Evolutionary conservation across 2,888 invertebrate genomes (phyloP), one percentile per base, ranked within the genome.

Genomic region (Papilio gigon): DNA sequence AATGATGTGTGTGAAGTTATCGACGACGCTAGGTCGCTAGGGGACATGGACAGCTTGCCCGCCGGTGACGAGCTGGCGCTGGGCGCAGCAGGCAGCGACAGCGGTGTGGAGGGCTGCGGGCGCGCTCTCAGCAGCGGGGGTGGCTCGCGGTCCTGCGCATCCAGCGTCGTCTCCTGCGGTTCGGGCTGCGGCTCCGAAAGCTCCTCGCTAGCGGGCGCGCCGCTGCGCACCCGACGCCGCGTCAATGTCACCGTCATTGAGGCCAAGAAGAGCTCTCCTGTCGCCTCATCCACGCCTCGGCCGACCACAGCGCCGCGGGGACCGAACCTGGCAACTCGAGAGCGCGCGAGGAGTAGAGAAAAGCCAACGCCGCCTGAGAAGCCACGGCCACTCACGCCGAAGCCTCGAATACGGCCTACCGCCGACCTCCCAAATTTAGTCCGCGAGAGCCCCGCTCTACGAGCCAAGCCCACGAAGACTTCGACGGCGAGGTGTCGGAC

Each of bases 141-240:
- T 11, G 94, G 95, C 61, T 94, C 94, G 58, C 92, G 94, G 3
- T 96, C 96, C 20, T 96, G 96, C 80, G 95, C 95, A 74, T 96
- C 96, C 47, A 96, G 96, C 73, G 93, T 96, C 71, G 95, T 95
- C 25, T 96, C 96, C 71, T 96, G 95, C 80, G 95, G 95, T 73
- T 96, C 96, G 2, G 96, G 95, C 8, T 95, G 95, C 78, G 96
- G 96, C 60, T 96, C 96, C 75, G 96, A 96, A 79, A 96, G 96
- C 82, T 96, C 96, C 0, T 96, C 96, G 0, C 85, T 96, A 40
- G 93, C 95, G 4, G 89, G 85, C 17, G 87, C 92, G 14, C 90
- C 92, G 25, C 92, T 92, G 60, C 87, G 92, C 14, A 86, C 88
- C 1, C 82, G 88, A 12, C 89, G 93, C 42, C 94, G 94, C 71